Evolutionary conservation across 2,888 invertebrate species (phyloP).

Genomic region (Choreutis nemorana): DNA sequence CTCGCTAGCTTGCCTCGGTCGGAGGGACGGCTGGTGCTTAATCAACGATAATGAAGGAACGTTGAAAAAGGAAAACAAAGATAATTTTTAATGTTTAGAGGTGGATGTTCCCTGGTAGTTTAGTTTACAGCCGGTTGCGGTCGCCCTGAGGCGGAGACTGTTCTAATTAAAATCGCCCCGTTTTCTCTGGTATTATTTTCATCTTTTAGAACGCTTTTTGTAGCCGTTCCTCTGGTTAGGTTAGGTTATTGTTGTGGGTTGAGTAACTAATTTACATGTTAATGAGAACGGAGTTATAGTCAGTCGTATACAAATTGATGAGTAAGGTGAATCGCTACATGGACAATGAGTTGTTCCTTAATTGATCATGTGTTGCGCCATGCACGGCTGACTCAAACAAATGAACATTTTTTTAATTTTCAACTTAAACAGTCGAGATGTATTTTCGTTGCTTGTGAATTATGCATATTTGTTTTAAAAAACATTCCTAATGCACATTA

Average conservation of each 20-base stretch:
- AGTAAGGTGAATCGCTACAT: too few relatives aligned
- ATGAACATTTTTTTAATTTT: too few relatives aligned
- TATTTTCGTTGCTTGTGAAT: neutral
- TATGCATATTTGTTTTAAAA: conserved; percentile 12
- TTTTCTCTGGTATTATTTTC: conserved; percentile 57
- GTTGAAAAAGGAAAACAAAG: conserved; percentile 22
- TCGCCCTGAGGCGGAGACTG: conserved; percentile 43
- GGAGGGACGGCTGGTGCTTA: conserved; percentile 22
- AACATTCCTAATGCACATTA: conserved; percentile 46
- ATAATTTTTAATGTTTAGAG: conserved; percentile 27
- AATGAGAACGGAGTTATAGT: too few relatives aligned
- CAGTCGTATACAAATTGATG: too few relatives aligned
- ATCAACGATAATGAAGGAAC: conserved; percentile 12
- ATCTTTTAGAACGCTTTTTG: conserved; percentile 56
- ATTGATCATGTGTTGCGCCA: too few relatives aligned
- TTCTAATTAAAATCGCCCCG: conserved; percentile 62
- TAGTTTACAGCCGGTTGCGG: conserved; percentile 38
- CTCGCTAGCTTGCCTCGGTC: too few relatives aligned
- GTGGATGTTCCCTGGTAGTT: conserved; percentile 21
- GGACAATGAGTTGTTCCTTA: too few relatives aligned
- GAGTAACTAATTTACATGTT: conserved; percentile 62
- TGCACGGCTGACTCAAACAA: too few relatives aligned
- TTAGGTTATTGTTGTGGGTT: conserved; percentile 53
- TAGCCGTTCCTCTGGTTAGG: conserved; percentile 40
- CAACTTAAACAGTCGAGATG: too few relatives aligned